A percentile compares a stretch with the other conserved stretches of the same genome.
Conservation (phyloP, 2,888 invertebrate genomes). For the Tipula unca region DNA sequence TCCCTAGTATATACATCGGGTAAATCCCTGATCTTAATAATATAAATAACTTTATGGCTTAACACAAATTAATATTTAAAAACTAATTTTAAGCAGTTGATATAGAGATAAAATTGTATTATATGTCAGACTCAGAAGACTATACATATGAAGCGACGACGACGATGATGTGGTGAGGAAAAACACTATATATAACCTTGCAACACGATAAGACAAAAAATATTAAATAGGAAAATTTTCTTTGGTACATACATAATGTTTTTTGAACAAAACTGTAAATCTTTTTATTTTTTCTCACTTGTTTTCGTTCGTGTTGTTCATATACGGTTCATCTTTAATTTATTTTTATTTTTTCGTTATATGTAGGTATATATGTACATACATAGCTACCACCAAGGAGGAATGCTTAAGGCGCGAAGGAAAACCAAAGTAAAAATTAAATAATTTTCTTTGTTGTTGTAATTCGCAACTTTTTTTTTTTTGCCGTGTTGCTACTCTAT, state of each 20-base stretch:
- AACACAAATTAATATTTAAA: slow-evolving; percentile 14
- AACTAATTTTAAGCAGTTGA: not conserved
- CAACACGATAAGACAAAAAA: not conserved
- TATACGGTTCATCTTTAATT: not conserved
- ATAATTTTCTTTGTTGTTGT: not conserved
- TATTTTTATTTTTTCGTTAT: not conserved
- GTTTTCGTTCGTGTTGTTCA: not conserved
- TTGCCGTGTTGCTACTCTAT: not conserved
- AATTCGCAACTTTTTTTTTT: not conserved
- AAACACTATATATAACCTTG: not conserved
- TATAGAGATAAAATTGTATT: not conserved
- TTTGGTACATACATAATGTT: not conserved
- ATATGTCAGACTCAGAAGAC: not conserved
- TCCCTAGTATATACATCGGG: not conserved
- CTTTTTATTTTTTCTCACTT: not conserved
- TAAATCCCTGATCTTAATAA: slow-evolving; percentile 14
- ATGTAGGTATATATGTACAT: too few relatives aligned
- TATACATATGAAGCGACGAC: not conserved
- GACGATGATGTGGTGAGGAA: not conserved
- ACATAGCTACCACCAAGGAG: not conserved
- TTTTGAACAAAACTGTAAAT: not conserved
- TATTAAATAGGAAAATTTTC: not conserved
- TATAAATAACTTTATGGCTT: slow-evolving; percentile 3
- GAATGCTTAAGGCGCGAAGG: not conserved
- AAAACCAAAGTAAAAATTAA: not conserved